phyloP scores from a whole-genome alignment of 1,140 invertebrate genomes.

The Spodoptera frugiperda region DNA sequence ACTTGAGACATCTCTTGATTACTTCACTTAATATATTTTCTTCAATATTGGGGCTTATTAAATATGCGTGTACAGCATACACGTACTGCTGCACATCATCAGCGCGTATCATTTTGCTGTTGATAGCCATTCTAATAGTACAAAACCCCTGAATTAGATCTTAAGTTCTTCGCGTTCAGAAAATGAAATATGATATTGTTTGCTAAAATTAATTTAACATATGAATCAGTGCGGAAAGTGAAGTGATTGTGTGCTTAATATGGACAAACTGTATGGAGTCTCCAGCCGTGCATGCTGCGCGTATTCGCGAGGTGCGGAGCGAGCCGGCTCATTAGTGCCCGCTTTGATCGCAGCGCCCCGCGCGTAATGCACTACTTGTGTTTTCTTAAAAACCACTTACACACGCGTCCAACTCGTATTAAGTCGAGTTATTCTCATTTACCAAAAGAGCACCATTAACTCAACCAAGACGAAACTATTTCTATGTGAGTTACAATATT shows the following conservation, averaged over 20 bases:
- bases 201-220: background rate
- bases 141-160: background rate
- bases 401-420: background rate
- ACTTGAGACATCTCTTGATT: too few species aligned
- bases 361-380: conserved; percentile 45
- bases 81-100: too few species aligned
- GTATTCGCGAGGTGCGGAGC: conserved; percentile 2
- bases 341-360: conserved; percentile 34
- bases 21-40: too few species aligned
- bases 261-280: background rate
- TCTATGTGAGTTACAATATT: background rate
- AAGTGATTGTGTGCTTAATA: background rate
- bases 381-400: conserved; percentile 42
- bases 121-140: background rate
- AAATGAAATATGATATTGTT: background rate
- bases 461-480: background rate
- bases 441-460: conserved; percentile 1
- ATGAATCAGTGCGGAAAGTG: conserved; percentile 7
- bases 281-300: background rate
- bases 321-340: conserved; percentile 35
- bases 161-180: background rate
- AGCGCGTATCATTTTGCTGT: too few species aligned
- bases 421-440: conserved; percentile 23
- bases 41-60: too few species aligned
- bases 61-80: too few species aligned